Evolutionary conservation across 2,113 vertebrate species (phyloP).

Genomic region (Xenotilapia caudafasciata): DNA sequence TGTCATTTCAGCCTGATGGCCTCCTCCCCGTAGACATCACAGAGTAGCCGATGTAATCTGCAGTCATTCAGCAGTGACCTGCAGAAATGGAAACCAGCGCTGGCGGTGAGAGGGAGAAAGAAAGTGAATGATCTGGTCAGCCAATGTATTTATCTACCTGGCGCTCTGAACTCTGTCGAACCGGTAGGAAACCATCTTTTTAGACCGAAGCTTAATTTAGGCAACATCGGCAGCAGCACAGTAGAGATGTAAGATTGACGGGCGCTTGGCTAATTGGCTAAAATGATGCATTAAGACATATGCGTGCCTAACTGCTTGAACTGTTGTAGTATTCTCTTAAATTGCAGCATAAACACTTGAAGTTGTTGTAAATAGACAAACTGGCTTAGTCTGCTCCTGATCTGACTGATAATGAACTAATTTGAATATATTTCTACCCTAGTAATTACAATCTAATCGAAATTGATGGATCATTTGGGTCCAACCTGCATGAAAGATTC

Average conservation of each 20-base stretch:
- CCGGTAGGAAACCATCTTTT: background rate
- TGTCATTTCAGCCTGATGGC: slow-evolving; percentile 59
- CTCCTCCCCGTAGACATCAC: slow-evolving; percentile 45
- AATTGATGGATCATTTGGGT: slow-evolving; percentile 68
- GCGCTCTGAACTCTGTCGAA: slow-evolving; percentile 4
- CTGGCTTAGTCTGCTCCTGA: slow-evolving; percentile 7
- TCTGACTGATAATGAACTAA: slow-evolving; percentile 58
- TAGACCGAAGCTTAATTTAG: background rate
- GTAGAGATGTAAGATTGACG: background rate
- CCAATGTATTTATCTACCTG: slow-evolving; percentile 39
- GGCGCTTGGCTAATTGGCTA: slow-evolving; percentile 23
- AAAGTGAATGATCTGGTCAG: slow-evolving; percentile 27
- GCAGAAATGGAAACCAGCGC: slow-evolving; percentile 51
- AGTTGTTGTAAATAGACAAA: slow-evolving; percentile 32
- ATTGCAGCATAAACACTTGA: slow-evolving; percentile 31
- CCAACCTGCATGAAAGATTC: slow-evolving; percentile 64
- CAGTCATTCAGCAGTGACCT: slow-evolving; percentile 57
- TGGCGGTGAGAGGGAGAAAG: background rate
- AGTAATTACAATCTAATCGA: slow-evolving; percentile 64
- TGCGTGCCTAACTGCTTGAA: slow-evolving; percentile 5
- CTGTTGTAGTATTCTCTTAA: slow-evolving; percentile 9
- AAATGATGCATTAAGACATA: slow-evolving; percentile 36
- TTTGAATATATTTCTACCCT: slow-evolving; percentile 56
- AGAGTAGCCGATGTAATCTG: slow-evolving; percentile 55
- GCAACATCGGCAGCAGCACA: background rate